A percentile compares a stretch with the other conserved stretches of the same genome.
Evolutionary conservation across 2,113 vertebrate genomes (phyloP).

Genomic region (Myiozetetes cayanensis): DNA sequence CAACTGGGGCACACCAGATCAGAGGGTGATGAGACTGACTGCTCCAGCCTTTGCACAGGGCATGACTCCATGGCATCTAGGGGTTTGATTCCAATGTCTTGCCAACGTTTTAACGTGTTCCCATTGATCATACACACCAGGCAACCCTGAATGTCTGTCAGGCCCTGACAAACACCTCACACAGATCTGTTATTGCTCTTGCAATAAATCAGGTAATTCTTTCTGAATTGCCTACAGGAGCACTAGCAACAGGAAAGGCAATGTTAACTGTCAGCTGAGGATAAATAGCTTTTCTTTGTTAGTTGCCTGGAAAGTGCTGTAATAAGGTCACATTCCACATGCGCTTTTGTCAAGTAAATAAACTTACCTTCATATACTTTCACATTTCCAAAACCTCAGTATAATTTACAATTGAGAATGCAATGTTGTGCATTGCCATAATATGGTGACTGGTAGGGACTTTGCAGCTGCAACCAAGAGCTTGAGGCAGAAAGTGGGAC

Average conservation of each 20-base stretch:
- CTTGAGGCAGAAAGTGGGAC: not conserved
- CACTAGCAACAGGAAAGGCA: constrained; percentile 21
- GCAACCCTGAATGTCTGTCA: not conserved
- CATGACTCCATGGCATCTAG: not conserved
- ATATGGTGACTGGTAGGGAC: not conserved
- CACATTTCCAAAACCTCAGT: constrained; percentile 8
- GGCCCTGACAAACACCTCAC: not conserved
- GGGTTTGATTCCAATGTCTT: not conserved
- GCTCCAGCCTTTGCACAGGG: not conserved
- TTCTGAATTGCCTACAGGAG: constrained; percentile 14
- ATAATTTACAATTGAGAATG: constrained; percentile 3
- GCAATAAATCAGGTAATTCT: constrained; percentile 20
- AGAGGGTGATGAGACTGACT: not conserved
- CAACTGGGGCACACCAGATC: not conserved
- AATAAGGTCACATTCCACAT: constrained; percentile 32
- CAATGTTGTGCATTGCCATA: not conserved
- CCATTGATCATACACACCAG: not conserved
- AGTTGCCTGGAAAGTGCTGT: not conserved
- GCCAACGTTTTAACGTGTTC: not conserved
- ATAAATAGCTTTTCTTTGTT: constrained; percentile 38
- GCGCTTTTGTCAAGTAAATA: constrained; percentile 35
- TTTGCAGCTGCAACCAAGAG: not conserved
- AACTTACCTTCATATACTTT: constrained; percentile 3
- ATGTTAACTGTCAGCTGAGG: constrained; percentile 18
- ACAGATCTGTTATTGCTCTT: not conserved